Evolutionary conservation across 2,888 invertebrate species (phyloP).

Genomic region (Cotesia congregata): DNA sequence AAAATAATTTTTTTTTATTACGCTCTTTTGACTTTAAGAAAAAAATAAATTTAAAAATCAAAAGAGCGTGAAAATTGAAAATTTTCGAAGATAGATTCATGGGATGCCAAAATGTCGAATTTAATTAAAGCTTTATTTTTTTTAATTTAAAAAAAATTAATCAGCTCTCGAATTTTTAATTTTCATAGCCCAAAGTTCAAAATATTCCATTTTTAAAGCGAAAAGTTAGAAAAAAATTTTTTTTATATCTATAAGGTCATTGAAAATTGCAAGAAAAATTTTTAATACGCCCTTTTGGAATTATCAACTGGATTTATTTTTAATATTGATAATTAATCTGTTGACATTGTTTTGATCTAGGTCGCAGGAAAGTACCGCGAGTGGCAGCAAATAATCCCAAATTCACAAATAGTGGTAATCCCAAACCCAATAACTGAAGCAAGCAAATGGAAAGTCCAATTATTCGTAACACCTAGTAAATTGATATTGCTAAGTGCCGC

Average conservation of each 20-base stretch:
- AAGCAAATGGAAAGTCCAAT: constrained; percentile 87
- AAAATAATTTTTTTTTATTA: too few species aligned
- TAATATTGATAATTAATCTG: neutral
- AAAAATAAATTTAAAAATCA: too few species aligned
- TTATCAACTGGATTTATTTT: constrained; percentile 4
- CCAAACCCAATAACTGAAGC: constrained; percentile 86
- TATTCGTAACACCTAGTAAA: constrained; percentile 96
- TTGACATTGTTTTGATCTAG: constrained; percentile 51
- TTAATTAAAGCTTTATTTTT: too few species aligned
- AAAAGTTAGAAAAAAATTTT: too few species aligned
- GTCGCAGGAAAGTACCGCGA: constrained; percentile 73
- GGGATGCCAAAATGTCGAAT: too few species aligned
- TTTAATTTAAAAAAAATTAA: too few species aligned
- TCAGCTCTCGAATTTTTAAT: neutral
- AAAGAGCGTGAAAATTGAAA: too few species aligned
- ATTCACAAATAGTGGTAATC: constrained; percentile 96
- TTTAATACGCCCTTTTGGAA: neutral
- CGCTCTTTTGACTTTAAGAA: too few species aligned
- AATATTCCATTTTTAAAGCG: too few species aligned
- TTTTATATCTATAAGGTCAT: too few species aligned
- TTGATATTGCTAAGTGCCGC: constrained; percentile 92
- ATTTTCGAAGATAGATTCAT: too few species aligned
- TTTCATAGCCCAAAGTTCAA: neutral
- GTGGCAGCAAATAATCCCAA: constrained; percentile 96
- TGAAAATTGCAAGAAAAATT: too few species aligned